These are phyloP conservation scores for Dichetophora obliterata DNA, from an alignment of 2,888 invertebrate genomes.

Conservation along the genomic window DNA sequence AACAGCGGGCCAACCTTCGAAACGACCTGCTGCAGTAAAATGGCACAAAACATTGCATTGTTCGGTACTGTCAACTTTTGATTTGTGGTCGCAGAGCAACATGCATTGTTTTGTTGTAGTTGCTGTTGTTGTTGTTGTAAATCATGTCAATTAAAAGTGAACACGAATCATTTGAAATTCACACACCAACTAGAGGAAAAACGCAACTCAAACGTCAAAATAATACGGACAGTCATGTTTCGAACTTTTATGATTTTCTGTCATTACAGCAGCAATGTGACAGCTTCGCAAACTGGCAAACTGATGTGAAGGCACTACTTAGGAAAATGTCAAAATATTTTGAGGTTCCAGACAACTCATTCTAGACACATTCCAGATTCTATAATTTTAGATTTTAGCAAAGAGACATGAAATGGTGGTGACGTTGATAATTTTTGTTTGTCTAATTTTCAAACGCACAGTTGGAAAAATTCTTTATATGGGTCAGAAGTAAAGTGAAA, in stretches of 20 bases:
- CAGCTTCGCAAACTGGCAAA: too few relatives aligned
- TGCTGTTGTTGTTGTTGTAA: conserved; percentile 19
- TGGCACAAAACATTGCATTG: background rate
- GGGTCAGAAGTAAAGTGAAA: background rate
- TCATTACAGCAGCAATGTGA: too few relatives aligned
- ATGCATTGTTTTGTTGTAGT: background rate
- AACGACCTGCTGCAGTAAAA: background rate
- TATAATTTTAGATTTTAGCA: too few relatives aligned
- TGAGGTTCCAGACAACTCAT: too few relatives aligned
- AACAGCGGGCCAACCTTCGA: background rate
- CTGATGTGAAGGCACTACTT: too few relatives aligned
- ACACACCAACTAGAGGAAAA: background rate
- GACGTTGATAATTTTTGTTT: too few relatives aligned
- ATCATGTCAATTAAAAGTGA: conserved; percentile 24
- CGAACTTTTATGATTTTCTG: background rate
- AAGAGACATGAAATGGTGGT: too few relatives aligned
- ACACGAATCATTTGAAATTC: conserved; percentile 14
- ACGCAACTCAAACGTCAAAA: background rate
- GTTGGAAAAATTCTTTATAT: background rate
- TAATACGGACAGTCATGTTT: background rate
- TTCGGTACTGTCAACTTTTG: background rate
- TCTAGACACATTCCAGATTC: too few relatives aligned
- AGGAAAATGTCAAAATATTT: too few relatives aligned
- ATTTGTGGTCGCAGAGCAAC: background rate
- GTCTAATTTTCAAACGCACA: background rate